A percentile compares a stretch with the other conserved stretches of the same genome.
Evolutionary conservation across 2,113 vertebrate species (phyloP).

Genomic region (Piliocolobus tephrosceles): DNA sequence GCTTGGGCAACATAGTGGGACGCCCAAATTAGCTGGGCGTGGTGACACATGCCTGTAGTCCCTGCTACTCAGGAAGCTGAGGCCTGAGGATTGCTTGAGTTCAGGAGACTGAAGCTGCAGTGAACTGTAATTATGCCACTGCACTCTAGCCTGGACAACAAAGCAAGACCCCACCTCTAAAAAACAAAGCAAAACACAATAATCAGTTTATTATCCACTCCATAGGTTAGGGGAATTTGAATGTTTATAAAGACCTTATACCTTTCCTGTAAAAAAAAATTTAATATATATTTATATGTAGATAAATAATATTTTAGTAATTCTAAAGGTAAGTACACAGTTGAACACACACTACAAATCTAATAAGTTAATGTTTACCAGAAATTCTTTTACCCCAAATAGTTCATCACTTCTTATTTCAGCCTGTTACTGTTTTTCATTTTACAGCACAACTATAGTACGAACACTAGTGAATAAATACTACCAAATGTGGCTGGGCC

Average conservation of each 20-base stretch:
- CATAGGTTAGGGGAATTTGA: not conserved
- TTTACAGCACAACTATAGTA: not conserved
- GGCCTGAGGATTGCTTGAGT: not conserved
- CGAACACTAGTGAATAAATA: not conserved
- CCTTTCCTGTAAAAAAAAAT: not conserved
- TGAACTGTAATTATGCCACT: not conserved
- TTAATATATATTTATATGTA: not conserved
- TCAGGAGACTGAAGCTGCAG: not conserved
- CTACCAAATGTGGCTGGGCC: not conserved
- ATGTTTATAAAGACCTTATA: not conserved
- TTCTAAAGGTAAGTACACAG: slow-evolving; percentile 14
- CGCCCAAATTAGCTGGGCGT: not conserved
- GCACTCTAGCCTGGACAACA: not conserved
- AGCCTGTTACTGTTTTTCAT: not conserved
- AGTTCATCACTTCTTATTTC: not conserved
- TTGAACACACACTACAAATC: not conserved
- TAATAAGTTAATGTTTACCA: not conserved
- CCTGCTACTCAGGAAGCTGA: not conserved
- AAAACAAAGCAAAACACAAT: not conserved
- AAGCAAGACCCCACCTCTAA: not conserved
- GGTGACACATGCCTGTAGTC: not conserved
- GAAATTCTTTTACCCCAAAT: not conserved
- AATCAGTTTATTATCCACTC: not conserved
- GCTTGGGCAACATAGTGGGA: not conserved
- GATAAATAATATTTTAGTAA: slow-evolving; percentile 23